These are phyloP conservation scores for Eolophus roseicapilla DNA, from an alignment of 2,113 vertebrate species.

Conservation along the genomic window DNA sequence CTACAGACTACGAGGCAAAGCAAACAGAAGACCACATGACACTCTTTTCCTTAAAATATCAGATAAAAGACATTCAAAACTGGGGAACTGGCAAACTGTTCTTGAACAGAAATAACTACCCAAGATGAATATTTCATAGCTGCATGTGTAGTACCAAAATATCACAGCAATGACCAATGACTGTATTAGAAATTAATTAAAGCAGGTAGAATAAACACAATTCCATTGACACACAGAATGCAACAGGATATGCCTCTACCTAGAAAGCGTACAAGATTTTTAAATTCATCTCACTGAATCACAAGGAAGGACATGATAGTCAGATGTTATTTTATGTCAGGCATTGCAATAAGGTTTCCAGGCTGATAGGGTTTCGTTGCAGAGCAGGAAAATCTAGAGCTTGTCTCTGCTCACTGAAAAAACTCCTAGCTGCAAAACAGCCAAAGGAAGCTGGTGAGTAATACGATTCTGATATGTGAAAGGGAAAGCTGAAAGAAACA, in stretches of 20 bases:
- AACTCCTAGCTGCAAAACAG: neutral
- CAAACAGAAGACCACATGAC: neutral
- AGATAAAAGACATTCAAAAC: neutral
- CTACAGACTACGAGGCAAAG: neutral
- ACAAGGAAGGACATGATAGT: neutral
- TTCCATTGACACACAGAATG: neutral
- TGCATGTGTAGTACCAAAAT: neutral
- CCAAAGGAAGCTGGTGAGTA: slow-evolving; percentile 18
- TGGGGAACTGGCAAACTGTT: neutral
- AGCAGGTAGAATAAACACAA: neutral
- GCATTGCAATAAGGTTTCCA: neutral
- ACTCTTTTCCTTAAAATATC: neutral
- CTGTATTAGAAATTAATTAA: neutral
- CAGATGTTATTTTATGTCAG: neutral
- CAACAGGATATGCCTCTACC: neutral
- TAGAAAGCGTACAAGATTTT: neutral
- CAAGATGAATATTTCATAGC: neutral
- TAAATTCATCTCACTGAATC: neutral
- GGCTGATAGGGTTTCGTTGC: neutral
- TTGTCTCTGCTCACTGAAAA: neutral
- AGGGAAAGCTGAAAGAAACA: slow-evolving; percentile 45
- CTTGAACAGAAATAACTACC: neutral
- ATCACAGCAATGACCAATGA: neutral
- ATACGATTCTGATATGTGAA: neutral
- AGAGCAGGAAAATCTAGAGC: neutral